Evolutionary conservation across 2,113 vertebrate genomes (phyloP).

Genomic region (Zingel zingel): DNA sequence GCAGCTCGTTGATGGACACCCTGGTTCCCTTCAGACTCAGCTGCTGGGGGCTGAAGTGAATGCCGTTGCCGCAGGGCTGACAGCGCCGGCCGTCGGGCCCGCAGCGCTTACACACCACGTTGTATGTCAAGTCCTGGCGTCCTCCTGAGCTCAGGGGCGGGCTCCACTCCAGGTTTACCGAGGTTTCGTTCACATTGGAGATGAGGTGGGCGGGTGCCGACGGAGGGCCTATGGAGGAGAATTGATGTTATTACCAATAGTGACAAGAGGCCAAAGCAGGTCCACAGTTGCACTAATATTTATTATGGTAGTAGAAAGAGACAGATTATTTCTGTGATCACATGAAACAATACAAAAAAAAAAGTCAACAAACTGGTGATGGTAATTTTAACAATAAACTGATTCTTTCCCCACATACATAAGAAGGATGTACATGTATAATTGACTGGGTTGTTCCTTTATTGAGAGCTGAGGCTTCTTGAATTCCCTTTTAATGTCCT

Average conservation of each 20-base stretch:
- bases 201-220: constrained; percentile 95
- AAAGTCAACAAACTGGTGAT: neutral
- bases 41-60: constrained; percentile 96
- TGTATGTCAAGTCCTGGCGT: constrained; percentile 94
- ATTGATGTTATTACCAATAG: neutral
- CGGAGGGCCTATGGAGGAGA: constrained; percentile 87
- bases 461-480: constrained; percentile 53
- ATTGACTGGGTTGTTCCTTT: constrained; percentile 49
- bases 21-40: constrained; percentile 90
- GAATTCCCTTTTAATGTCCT: constrained; percentile 68
- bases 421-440: constrained; percentile 30
- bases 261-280: neutral
- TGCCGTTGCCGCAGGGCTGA: constrained; percentile 91
- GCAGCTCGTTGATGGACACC: constrained; percentile 96
- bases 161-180: constrained; percentile 97
- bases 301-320: neutral
- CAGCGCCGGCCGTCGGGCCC: constrained; percentile 88
- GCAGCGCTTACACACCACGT: constrained; percentile 94
- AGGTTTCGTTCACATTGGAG: constrained; percentile 98
- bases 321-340: neutral
- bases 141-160: constrained; percentile 91
- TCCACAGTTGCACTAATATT: constrained; percentile 2
- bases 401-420: constrained; percentile 23
- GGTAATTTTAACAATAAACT: neutral
- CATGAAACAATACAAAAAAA: neutral